phyloP scores from a whole-genome alignment of 2,797 vertebrate species.

The Todus mexicanus region DNA sequence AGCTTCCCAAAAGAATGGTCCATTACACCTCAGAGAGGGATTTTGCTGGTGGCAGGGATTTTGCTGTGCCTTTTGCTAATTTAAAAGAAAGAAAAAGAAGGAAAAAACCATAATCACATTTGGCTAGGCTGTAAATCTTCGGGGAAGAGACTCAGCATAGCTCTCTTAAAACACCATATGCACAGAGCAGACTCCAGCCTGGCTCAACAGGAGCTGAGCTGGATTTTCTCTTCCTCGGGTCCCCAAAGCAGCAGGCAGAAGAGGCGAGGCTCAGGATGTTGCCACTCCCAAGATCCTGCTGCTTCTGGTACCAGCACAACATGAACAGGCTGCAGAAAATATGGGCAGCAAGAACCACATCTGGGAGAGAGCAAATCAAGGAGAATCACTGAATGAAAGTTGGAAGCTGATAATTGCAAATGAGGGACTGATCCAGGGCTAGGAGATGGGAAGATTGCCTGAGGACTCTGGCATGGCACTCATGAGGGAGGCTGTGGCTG shows the following conservation, averaged over 20 bases:
- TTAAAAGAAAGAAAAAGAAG: not conserved
- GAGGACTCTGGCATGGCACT: no score
- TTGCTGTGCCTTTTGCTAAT: not conserved
- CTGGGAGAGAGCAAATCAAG: not conserved
- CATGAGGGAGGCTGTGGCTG: fast-evolving
- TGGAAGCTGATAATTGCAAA: not conserved
- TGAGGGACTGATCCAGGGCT: not conserved
- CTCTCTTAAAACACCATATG: not conserved
- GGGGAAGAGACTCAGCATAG: not conserved
- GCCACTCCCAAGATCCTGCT: not conserved
- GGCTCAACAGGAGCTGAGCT: not conserved
- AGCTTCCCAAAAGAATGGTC: not conserved
- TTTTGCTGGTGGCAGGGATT: not conserved
- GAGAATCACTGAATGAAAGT: not conserved
- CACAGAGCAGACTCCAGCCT: not conserved
- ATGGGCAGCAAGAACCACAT: fast-evolving
- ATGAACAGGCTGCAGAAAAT: not conserved
- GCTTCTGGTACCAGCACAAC: not conserved
- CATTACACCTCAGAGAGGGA: not conserved
- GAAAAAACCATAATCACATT: not conserved
- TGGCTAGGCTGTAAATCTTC: not conserved
- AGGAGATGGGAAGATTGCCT: not conserved
- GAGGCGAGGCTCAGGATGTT: not conserved
- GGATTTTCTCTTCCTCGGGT: not conserved
- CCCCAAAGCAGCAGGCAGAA: not conserved